These are phyloP conservation scores for Bombus superbus DNA, from an alignment of 1,140 invertebrate genomes.

Conservation along the genomic window DNA sequence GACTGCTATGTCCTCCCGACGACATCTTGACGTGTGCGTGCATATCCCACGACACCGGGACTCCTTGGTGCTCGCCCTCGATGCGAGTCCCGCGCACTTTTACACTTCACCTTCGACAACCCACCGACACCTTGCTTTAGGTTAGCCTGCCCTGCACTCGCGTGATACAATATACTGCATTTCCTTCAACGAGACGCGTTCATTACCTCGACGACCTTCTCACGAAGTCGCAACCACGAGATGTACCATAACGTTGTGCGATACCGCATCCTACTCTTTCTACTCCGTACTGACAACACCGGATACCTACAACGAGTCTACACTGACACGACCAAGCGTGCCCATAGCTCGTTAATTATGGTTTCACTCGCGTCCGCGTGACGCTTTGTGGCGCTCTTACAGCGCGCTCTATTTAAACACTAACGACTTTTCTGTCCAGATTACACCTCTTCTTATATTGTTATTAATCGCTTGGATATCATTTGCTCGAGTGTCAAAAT, in stretches of 20 bases:
- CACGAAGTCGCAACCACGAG: constrained; percentile 67
- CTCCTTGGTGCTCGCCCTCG: constrained; percentile 27
- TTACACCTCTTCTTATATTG: not conserved
- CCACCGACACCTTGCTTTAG: constrained; percentile 33
- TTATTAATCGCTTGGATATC: not conserved
- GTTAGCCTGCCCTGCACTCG: constrained; percentile 58
- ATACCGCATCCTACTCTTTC: constrained; percentile 71
- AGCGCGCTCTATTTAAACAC: constrained; percentile 14
- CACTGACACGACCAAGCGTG: constrained; percentile 59
- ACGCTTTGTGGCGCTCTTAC: constrained; percentile 39
- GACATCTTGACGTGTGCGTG: constrained; percentile 76
- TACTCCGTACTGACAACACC: constrained; percentile 34
- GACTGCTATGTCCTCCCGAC: constrained; percentile 80
- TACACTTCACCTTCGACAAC: constrained; percentile 44
- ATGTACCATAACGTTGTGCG: constrained; percentile 65
- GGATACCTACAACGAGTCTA: constrained; percentile 53
- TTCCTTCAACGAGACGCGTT: constrained; percentile 55
- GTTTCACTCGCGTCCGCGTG: constrained; percentile 14
- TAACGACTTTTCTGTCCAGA: not conserved
- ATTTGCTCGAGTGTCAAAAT: too few relatives aligned
- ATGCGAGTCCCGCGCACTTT: constrained; percentile 52
- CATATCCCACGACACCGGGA: constrained; percentile 41
- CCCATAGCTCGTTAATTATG: constrained; percentile 24
- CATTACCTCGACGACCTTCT: constrained; percentile 49
- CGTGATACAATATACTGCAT: constrained; percentile 46